Evolutionary conservation across 2,888 invertebrate genomes (phyloP).

Genomic region (Pogonocherus hispidulus): DNA sequence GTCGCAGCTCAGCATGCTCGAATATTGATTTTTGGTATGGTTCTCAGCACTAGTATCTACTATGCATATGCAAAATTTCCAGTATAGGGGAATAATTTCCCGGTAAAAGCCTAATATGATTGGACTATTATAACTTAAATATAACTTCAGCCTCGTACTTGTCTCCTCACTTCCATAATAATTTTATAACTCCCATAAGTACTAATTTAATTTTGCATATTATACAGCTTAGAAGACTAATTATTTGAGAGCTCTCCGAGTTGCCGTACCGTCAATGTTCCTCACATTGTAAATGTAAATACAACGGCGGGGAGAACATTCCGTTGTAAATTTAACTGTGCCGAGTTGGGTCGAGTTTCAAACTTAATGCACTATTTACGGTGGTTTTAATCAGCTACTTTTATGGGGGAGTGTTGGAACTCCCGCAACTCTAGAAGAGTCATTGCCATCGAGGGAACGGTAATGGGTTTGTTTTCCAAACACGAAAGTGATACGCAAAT

Average conservation of each 20-base stretch:
- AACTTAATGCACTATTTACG: constrained; percentile 10
- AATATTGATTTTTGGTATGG: no score
- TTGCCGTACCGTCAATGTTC: not conserved
- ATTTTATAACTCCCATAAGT: not conserved
- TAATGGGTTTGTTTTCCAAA: constrained; percentile 5
- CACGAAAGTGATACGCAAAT: not conserved
- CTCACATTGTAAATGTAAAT: not conserved
- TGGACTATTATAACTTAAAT: not conserved
- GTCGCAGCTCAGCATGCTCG: no score
- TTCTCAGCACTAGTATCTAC: no score
- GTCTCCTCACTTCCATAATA: not conserved
- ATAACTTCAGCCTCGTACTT: not conserved
- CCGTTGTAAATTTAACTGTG: not conserved
- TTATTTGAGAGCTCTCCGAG: constrained; percentile 2
- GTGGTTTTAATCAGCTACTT: constrained; percentile 14
- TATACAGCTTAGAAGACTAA: not conserved
- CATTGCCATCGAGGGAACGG: constrained; percentile 2
- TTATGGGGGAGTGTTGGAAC: not conserved
- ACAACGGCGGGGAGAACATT: not conserved
- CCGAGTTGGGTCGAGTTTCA: not conserved
- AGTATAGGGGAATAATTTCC: no score
- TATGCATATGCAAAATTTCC: no score
- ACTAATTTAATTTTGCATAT: constrained; percentile 1
- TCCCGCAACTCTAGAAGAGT: not conserved
- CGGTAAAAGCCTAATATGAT: no score